Conservation (phyloP, 2,797 vertebrate genomes). For the Cirrhinus molitorella region DNA sequence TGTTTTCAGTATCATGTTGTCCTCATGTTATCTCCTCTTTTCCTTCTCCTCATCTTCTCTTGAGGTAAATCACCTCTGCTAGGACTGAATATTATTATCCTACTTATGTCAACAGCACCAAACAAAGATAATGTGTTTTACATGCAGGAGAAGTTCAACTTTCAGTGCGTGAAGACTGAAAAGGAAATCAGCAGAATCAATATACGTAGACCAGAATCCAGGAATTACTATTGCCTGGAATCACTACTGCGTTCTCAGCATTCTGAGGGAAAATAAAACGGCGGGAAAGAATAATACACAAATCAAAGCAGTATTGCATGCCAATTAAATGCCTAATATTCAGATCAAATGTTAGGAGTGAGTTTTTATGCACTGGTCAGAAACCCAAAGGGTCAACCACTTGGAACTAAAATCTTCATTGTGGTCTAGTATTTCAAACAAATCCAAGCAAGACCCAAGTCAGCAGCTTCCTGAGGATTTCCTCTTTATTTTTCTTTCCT, state of each 20-base stretch:
- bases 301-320: slow-evolving; percentile 36
- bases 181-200: slow-evolving; percentile 45
- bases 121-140: slow-evolving; percentile 6
- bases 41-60: neutral
- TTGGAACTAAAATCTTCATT: neutral
- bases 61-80: slow-evolving; percentile 28
- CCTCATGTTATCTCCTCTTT: neutral
- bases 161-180: slow-evolving; percentile 9
- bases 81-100: slow-evolving; percentile 26
- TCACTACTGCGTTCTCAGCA: slow-evolving; percentile 49
- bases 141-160: neutral
- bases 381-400: slow-evolving; percentile 24
- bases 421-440: slow-evolving; percentile 53
- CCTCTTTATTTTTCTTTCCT: slow-evolving; percentile 41
- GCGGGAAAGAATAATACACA: slow-evolving; percentile 31
- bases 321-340: slow-evolving; percentile 35
- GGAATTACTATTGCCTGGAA: slow-evolving; percentile 52
- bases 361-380: slow-evolving; percentile 16
- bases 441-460: slow-evolving; percentile 56
- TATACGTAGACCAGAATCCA: slow-evolving; percentile 40
- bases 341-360: slow-evolving; percentile 24
- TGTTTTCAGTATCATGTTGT: neutral
- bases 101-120: slow-evolving; percentile 9
- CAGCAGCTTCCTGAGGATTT: slow-evolving; percentile 56
- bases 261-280: slow-evolving; percentile 53